Evolutionary conservation across 1,140 invertebrate species (phyloP).

Genomic region (Trichonephila inaurata): DNA sequence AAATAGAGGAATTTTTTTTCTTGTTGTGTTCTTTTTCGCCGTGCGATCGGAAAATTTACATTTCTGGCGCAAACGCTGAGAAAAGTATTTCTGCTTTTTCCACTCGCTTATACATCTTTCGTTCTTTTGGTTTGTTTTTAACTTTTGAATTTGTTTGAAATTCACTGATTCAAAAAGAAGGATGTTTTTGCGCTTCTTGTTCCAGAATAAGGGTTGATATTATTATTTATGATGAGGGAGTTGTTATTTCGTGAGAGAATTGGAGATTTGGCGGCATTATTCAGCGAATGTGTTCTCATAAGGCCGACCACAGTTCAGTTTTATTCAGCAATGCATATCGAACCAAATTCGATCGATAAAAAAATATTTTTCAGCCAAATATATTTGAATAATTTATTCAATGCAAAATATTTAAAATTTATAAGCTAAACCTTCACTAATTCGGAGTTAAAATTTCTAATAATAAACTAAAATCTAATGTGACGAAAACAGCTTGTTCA

Average conservation of each 20-base stretch:
- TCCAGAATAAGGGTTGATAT: not conserved
- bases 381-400: too few species aligned
- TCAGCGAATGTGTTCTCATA: too few species aligned
- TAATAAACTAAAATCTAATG: too few species aligned
- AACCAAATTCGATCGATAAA: too few species aligned
- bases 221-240: not conserved
- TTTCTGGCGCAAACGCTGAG: constrained; percentile 37
- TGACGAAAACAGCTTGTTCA: too few species aligned
- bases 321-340: too few species aligned
- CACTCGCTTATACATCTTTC: not conserved
- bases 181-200: not conserved
- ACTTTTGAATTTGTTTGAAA: constrained; percentile 19
- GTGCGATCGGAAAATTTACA: constrained; percentile 60
- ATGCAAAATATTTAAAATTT: too few species aligned
- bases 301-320: too few species aligned
- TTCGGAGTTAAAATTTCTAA: too few species aligned
- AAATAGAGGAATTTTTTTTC: constrained; percentile 18
- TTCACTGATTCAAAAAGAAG: not conserved
- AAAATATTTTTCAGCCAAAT: too few species aligned
- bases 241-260: not conserved
- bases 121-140: not conserved
- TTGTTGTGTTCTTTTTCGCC: not conserved
- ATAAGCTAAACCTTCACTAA: too few species aligned
- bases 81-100: constrained; percentile 9
- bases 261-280: not conserved